Base-by-base conservation (phyloP, 2,113 vertebrate species). In the Spermophilus dauricus region DNA sequence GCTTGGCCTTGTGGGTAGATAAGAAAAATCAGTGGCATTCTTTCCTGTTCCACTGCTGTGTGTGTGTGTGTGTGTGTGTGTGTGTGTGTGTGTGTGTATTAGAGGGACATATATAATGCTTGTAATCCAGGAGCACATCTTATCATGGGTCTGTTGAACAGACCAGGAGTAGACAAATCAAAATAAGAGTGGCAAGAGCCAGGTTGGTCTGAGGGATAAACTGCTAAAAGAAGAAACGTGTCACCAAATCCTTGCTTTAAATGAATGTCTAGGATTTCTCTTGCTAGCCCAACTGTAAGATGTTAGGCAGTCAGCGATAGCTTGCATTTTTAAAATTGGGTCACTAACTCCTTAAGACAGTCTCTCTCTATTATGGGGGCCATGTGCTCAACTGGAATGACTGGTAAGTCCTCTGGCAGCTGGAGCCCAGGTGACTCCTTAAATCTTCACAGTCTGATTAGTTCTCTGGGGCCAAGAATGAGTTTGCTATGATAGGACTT, bases 11-110 rank as follows among this genome's bases (percentile, higher is more conserved):
- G 11, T 14, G 58, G 2, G 39, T 30, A 30, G 3, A 65, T 3
- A 37, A 34, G 30, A 91, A 95, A 76, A 14, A 34, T 12, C 22
- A 26, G 14, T 84, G n/a, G n/a, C 51, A 32, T 88, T 69, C 34
- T 14, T 78, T 56, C n/a, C 24, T 70, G 42, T 42, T 53, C 34
- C 14, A 17, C 17, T 65, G 61, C 2, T 51, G 48, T 13, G 48
- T 13, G 48, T 51, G 48, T 22, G 8, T 45, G 3, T 86, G 17
- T 39, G 48, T 56, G 45, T 67, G 13, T 4, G n/a, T 87, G 48
- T 91, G 78, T 75, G 61, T 96, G 94, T 65, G 67, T 88, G 34
- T 86, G 56, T 87, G 56, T 76, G 30, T 94, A 72, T 94, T 73
- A 93, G 24, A 89, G 28, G 72, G 22, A 77, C 34, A 20, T 8